Base-by-base conservation (phyloP, 2,797 vertebrate species). In the Euthynnus affinis region DNA sequence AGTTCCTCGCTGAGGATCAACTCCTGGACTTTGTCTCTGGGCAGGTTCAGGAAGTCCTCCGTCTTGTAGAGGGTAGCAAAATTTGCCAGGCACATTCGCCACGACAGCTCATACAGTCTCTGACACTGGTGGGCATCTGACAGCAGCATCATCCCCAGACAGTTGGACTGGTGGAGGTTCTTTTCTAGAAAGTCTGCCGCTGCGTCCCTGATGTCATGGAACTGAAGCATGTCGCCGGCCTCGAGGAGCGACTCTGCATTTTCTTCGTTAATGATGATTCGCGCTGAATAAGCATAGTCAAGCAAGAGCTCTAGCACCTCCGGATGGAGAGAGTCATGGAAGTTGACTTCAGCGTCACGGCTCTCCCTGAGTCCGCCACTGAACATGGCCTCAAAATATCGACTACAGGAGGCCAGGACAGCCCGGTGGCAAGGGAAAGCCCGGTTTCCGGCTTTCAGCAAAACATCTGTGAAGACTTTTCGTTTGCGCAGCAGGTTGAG, bases 341-440 rank as follows among this genome's bases (percentile, higher is more conserved):
- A 97, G 91, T 97, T 94, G 63, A 97, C 96, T 20, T 96, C 96
- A 0, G 86, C 83, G 0, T 96, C 96, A 0, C 92, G 92, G 53
- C 95, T 96, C 90, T 97, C 96, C 81, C 95, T 90, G 37, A 97
- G 93, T 18, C 96, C 96, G 0, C 95, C 92, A 0, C 93, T 93
- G 84, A 97, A 97, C 96, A 97, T 96, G 78, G 96, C 96, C 87
- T 97, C 96, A 22, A 97, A 97, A 73, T 97, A 97, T 4, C 96
- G 94, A 73, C 96, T 96, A 46, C 96, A 97, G 23, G 96, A 96
- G 22, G 96, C 96, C 83, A 97, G 91, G 57, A 97, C 96, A 0
- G 95, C 96, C n/a, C 96, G 91, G 80, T 97, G 96, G 87, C 96
- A 96, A 6, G 95, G 95, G 83, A 97, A 97, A 22, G 88, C 89